These are phyloP conservation scores for Chironomus tentans DNA, from an alignment of 2,888 invertebrate genomes.

Conservation along the genomic window DNA sequence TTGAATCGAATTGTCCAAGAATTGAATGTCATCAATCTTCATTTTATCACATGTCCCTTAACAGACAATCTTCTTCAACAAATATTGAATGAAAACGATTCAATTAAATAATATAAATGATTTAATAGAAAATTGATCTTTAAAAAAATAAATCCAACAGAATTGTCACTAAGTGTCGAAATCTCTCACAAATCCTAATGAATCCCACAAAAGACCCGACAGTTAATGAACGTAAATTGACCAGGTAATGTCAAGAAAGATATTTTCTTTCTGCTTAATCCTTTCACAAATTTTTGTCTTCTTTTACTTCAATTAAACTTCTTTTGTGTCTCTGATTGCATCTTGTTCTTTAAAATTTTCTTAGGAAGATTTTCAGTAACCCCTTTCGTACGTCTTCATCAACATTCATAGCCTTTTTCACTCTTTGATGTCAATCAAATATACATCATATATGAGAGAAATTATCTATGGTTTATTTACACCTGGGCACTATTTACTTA, in stretches of 20 bases:
- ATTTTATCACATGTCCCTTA: slow-evolving; percentile 9
- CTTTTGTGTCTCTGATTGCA: slow-evolving; percentile 27
- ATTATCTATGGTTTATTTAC: slow-evolving; percentile 27
- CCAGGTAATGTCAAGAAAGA: background rate
- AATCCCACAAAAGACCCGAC: slow-evolving; percentile 5
- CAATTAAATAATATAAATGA: slow-evolving; percentile 1
- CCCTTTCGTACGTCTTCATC: background rate
- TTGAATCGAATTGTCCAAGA: background rate
- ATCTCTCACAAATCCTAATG: slow-evolving; percentile 8
- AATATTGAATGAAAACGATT: background rate
- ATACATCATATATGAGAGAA: slow-evolving; percentile 15
- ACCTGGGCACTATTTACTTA: slow-evolving; percentile 15
- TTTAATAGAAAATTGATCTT: background rate
- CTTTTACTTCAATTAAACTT: slow-evolving; percentile 21
- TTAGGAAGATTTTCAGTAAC: background rate
- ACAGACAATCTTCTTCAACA: background rate
- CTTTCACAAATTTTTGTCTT: background rate
- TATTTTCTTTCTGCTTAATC: background rate
- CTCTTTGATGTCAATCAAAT: slow-evolving; percentile 21
- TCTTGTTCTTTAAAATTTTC: background rate
- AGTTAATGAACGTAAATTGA: slow-evolving; percentile 19
- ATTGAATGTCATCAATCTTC: slow-evolving; percentile 21
- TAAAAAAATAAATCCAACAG: background rate
- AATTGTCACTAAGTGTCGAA: slow-evolving; percentile 11
- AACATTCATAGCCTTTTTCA: background rate